Evolutionary conservation across 2,888 invertebrate species (phyloP), one percentile per base, ranked within the genome.

Genomic region (Hydropsyche betteni): DNA sequence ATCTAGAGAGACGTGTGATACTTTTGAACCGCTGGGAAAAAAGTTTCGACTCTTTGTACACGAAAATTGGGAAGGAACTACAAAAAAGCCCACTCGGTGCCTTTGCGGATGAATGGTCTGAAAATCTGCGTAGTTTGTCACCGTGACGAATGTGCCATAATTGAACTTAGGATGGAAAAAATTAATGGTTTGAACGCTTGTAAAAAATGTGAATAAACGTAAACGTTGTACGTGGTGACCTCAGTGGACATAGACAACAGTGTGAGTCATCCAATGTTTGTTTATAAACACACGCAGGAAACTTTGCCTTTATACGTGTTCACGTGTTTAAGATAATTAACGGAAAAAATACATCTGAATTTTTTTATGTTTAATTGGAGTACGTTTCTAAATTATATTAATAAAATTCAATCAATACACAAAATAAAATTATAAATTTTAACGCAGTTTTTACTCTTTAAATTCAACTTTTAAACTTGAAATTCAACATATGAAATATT

Each of bases 231-330:
- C 51, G 34, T n/a, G 52, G 24, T 61, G 72, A 58, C 55, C 61
- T 72, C 34, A 72, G 44, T 38, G 55, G 14, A 58, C 72, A 71
- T 16, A 34, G 52, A 52, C 55, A 52, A 34, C 10, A 34, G 55
- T 6, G n/a, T 34, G 72, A 58, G 58, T 58, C 72, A 72, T 58
- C 10, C 58, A 58, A 5, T 72, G 70, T 53, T 53, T 53, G 36
- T 24, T 24, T 24, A 24, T 51, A 70, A 51, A 53, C 51, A 51
- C 33, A 14, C 24, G 12, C 10, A 34, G 64, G 64, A 64, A 64
- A 64, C n/a, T 14, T n/a, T n/a, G n/a, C n/a, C n/a, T n/a, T 64
- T 64, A 10, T n/a, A 64, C 8, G 61, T 51, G 51, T 51, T 51
- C 8, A 51, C n/a, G n/a, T 51, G n/a, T 12, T 51, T 2, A 51